These are phyloP conservation scores for Xenopus borealis DNA, from an alignment of 2,113 vertebrate genomes.

Conservation along the genomic window DNA sequence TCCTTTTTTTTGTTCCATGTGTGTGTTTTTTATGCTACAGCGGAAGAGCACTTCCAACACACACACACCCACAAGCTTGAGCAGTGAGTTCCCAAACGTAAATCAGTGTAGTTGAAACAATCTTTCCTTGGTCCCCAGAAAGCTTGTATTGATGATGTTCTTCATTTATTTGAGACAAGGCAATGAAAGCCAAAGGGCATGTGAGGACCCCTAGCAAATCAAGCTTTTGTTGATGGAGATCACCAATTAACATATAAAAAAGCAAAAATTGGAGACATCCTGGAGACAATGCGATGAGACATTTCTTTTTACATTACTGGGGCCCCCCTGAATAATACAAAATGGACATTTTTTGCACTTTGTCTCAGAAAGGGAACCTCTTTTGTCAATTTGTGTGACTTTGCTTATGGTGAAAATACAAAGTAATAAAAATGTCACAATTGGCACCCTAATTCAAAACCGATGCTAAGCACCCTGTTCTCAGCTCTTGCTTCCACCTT, in stretches of 20 bases:
- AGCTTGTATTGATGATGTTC: conserved; percentile 3
- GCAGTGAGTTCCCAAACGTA: conserved; percentile 53
- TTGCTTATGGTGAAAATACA: neutral
- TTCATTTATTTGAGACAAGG: conserved; percentile 5
- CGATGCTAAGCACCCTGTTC: too few relatives aligned
- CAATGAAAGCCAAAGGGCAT: neutral
- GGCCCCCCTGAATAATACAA: neutral
- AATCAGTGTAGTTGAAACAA: conserved; percentile 49
- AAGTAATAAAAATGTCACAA: neutral
- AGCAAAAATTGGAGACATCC: neutral
- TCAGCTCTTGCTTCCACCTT: too few relatives aligned
- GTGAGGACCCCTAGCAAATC: conserved; percentile 18
- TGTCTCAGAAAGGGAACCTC: neutral
- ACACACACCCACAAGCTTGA: neutral
- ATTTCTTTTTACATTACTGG: neutral
- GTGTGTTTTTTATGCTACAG: conserved; percentile 17
- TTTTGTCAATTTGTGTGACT: too few relatives aligned
- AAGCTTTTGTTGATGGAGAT: conserved; percentile 48
- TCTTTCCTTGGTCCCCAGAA: neutral
- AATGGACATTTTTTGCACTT: neutral
- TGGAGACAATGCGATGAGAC: conserved; percentile 18
- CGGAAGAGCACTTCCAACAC: conserved; percentile 12
- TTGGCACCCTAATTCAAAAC: too few relatives aligned
- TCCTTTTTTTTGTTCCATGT: neutral
- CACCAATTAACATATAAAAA: conserved; percentile 62